These are phyloP conservation scores for Nibea albiflora DNA, from an alignment of 2,113 vertebrate genomes.

Conservation along the genomic window DNA sequence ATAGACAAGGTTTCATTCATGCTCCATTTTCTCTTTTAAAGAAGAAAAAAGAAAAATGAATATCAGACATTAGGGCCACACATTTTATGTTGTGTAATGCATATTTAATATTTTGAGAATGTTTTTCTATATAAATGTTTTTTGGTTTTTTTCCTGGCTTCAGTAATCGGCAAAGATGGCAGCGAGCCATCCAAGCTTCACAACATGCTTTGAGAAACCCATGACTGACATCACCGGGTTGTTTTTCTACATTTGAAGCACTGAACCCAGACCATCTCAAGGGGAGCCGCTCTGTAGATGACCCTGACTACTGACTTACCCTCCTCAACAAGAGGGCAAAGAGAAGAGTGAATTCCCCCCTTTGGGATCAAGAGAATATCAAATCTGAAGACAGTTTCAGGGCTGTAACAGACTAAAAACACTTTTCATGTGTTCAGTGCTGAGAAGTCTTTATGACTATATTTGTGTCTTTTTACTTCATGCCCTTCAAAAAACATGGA, in stretches of 20 bases:
- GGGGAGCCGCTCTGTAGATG: background rate
- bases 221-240: slow-evolving; percentile 1
- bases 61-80: background rate
- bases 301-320: background rate
- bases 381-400: slow-evolving; percentile 8
- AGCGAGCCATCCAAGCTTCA: background rate
- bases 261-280: slow-evolving; percentile 15
- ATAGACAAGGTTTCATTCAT: background rate
- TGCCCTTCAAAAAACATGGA: slow-evolving; percentile 17
- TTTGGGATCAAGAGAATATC: background rate
- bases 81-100: too few relatives aligned
- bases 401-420: background rate
- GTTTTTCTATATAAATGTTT: background rate
- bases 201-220: slow-evolving; percentile 4
- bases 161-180: background rate
- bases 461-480: slow-evolving; percentile 8
- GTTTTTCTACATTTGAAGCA: background rate
- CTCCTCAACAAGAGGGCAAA: background rate
- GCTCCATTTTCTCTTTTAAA: background rate
- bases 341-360: background rate
- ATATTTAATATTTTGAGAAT: background rate
- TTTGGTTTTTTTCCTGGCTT: background rate
- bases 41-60: background rate
- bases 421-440: background rate
- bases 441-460: background rate